phyloP scores from a whole-genome alignment of 2,797 vertebrate species.

The Pseudochirops corinnae region DNA sequence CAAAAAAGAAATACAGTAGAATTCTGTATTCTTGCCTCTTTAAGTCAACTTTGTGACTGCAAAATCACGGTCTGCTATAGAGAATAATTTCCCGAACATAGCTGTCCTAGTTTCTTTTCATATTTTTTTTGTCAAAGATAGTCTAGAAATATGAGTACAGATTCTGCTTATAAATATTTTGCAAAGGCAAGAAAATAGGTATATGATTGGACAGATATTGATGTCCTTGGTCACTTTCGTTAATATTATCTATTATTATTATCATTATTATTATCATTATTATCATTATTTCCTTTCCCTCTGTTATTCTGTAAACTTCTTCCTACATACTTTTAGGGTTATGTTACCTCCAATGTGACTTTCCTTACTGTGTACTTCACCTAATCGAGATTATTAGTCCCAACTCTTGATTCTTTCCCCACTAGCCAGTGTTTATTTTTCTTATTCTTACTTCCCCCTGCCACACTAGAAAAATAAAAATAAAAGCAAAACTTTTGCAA shows the following conservation, averaged over 20 bases:
- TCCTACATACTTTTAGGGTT: not conserved
- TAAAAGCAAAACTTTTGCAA: not conserved
- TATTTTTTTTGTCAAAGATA: not conserved
- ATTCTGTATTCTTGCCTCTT: not conserved
- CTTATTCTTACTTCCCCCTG: not conserved
- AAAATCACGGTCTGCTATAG: not conserved
- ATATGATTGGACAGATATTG: not conserved
- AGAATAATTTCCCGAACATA: not conserved
- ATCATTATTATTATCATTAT: too few relatives aligned
- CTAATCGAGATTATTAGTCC: not conserved
- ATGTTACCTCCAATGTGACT: not conserved
- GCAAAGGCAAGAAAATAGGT: not conserved
- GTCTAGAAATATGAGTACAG: not conserved
- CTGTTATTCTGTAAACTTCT: not conserved
- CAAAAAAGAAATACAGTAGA: not conserved
- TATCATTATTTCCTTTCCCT: not conserved
- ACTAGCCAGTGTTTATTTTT: not conserved
- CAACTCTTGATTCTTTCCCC: not conserved
- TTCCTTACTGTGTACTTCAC: not conserved
- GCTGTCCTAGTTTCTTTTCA: not conserved
- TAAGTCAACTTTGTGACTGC: not conserved
- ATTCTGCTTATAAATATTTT: not conserved
- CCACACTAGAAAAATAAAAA: not conserved
- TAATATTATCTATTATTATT: not conserved
- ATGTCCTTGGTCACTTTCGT: not conserved